phyloP scores from a whole-genome alignment of 2,797 vertebrate genomes.

The Eulemur mongoz region DNA sequence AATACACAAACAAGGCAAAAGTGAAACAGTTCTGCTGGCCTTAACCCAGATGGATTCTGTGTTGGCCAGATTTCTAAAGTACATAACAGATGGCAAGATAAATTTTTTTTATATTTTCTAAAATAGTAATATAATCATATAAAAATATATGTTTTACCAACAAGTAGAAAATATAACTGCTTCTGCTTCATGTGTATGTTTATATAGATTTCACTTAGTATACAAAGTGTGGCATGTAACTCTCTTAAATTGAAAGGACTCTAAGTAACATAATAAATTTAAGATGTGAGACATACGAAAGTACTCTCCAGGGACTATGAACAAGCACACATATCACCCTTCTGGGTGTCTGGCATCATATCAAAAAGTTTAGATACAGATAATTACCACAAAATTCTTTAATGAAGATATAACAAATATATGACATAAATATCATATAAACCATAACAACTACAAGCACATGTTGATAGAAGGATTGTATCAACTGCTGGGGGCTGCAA shows the following conservation, averaged over 20 bases:
- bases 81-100: constrained; percentile 30
- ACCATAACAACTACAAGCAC: not conserved
- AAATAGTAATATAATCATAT: not conserved
- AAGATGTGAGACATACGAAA: not conserved
- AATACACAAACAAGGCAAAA: constrained; percentile 32
- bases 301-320: not conserved
- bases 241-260: not conserved
- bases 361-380: not conserved
- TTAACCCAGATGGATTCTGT: not conserved
- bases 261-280: constrained; percentile 10
- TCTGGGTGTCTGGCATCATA: not conserved
- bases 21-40: not conserved
- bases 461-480: not conserved
- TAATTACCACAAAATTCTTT: not conserved
- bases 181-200: not conserved
- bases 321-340: not conserved
- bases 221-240: not conserved
- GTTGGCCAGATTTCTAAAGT: constrained; percentile 11
- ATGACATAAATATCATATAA: not conserved
- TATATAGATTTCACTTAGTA: not conserved
- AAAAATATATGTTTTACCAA: constrained; percentile 39
- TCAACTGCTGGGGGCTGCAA: not conserved
- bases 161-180: not conserved
- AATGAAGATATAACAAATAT: not conserved
- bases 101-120: constrained; percentile 5